Base-by-base conservation (phyloP, 2,888 invertebrate genomes). In the Eristalis arbustorum region DNA sequence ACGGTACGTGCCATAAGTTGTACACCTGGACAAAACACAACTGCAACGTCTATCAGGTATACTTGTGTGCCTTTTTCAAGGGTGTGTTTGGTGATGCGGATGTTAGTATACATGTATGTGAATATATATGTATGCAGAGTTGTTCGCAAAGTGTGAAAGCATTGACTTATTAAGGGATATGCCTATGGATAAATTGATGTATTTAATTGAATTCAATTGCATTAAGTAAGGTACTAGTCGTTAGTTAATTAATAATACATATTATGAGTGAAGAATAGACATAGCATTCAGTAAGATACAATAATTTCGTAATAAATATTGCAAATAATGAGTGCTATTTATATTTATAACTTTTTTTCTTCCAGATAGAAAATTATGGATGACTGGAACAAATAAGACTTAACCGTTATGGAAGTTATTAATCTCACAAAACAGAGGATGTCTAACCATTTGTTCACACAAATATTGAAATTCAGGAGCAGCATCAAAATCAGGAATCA, bases 361-460 rank as follows among this genome's bases (percentile, higher is more conserved):
- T 91, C 10, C 89, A 92, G 91, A 92, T 91, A 89, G 90, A 92
- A 91, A 91, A 91, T 90, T 90, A 92, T 92, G 91, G 91, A 92
- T 92, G 91, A 91, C 90, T 90, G 89, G 90, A 90, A 90, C 90
- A 91, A 91, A 90, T 91, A 92, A 91, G 89, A 90, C 91, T 91
- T 91, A 90, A 90, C 13, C 59, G 90, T 91, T 91, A 91, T 91
- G 91, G 91, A 42, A 42, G 34, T 57, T n/a, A 49, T 64, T 40
- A 25, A 66, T 66, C 14, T 66, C 23, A 42, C 37, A 57, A 40
- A 6, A 63, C 56, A 78, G 40, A 61, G 34, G 25, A 72, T 59
- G 63, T n/a, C 28, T 57, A 63, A 57, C 18, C 37, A 18, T 22
- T 49, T 18, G 49, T 18, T 18, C 18, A 25, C 25, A 28, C 59